Base-by-base conservation (phyloP, 2,113 vertebrate species). In the Syngnathus typhle region DNA sequence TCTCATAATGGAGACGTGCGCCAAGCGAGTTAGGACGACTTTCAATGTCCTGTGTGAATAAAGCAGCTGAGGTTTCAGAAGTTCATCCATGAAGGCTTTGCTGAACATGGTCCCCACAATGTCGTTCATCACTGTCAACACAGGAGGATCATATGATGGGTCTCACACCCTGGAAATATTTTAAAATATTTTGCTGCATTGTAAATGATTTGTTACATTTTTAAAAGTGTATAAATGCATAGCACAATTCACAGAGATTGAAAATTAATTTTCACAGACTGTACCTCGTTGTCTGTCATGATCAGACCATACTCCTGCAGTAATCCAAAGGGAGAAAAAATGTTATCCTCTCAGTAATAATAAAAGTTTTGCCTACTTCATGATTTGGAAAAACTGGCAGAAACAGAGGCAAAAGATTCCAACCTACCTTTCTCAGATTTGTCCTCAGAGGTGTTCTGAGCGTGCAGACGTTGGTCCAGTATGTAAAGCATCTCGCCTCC, bases 401-500 rank as follows among this genome's bases (percentile, higher is more conserved):
- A 12, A 27, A 59, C 9, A 27, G 36, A 13, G 27, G 19, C 3
- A 43, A 19, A 62, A 64, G 8, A 18, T 56, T 41, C 65, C 19
- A 39, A 49, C 51, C 51, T 19, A 97, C 95, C 95, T 93, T 92
- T 95, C 47, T 92, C 92, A 70, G 93, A 91, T 70, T 93, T 92
- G 68, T 95, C 94, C 8, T 85, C 88, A 0, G 93, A 89, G 70
- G 94, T 92, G 89, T 91, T 93, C 84, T 91, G 92, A 37, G 92
- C 91, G 43, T 81, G 88, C 60, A 98, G 89, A 3, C 95, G 92
- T 78, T 96, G 95, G 81, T 98, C 95, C 87, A 98, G 88, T 75
- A 98, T 93, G 76, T 95, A 96, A 38, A 98, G 91, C 94, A 98
- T 97, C 89, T 98, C 95, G 46, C 94, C 95, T 1, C 95, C 95